phyloP scores from a whole-genome alignment of 35 echinoderm and acorn worm genomes.

The Antedon bifida region DNA sequence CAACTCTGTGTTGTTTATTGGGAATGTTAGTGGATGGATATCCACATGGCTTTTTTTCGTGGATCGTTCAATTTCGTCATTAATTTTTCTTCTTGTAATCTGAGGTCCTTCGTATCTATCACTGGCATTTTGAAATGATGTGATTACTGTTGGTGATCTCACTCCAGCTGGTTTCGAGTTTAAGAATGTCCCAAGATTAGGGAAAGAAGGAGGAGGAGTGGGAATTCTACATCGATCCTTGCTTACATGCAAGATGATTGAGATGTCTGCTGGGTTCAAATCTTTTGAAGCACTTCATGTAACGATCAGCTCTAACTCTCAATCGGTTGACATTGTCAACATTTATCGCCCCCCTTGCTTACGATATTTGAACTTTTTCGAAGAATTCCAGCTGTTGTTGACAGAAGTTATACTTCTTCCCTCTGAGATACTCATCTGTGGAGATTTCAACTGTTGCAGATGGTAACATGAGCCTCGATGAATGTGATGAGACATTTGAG shows the following conservation, averaged over 20 bases:
- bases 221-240: conserved; percentile 17
- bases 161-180: conserved; percentile 10
- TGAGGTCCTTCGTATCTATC: no score
- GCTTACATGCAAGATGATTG: background rate
- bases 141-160: background rate
- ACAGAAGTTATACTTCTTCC: conserved; percentile 29
- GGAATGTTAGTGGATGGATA: no score
- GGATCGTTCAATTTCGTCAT: no score
- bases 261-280: conserved; percentile 2
- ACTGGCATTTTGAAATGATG: no score
- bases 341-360: conserved; percentile 7
- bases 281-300: conserved; percentile 26
- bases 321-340: conserved; percentile 16
- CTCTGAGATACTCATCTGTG: conserved; percentile 43
- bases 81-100: no score
- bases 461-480: no score
- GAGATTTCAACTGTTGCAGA: conserved; percentile 31
- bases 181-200: background rate
- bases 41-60: no score
- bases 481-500: no score
- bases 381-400: conserved; percentile 30
- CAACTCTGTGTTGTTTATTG: no score
- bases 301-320: background rate
- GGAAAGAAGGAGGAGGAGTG: conserved; percentile 16
- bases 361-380: conserved; percentile 14